Conservation (phyloP, 1,140 invertebrate species). For the Apocrypta bakeri region DNA sequence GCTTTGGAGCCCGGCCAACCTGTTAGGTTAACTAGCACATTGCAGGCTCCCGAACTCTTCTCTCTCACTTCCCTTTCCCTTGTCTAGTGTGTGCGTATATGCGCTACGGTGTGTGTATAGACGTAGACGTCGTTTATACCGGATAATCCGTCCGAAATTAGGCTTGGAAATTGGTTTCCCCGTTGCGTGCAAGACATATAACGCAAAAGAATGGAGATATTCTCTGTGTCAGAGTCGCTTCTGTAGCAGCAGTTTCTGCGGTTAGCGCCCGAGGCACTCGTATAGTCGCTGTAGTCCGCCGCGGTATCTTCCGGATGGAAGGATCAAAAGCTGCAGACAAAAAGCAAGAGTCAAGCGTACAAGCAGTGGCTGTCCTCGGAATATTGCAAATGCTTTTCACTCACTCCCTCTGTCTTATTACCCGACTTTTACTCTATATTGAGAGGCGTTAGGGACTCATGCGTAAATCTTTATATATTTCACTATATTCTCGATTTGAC, state of each 20-base stretch:
- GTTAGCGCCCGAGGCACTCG: background rate
- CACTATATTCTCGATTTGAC: background rate
- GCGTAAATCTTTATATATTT: background rate
- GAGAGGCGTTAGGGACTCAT: background rate
- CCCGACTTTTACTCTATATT: background rate
- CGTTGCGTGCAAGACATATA: background rate
- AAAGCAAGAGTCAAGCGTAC: background rate
- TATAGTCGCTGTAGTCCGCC: background rate
- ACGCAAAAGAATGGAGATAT: conserved; percentile 4
- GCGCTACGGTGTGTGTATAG: too few species aligned
- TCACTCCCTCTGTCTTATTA: background rate
- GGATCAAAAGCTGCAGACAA: background rate
- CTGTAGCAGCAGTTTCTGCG: background rate
- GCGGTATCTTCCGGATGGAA: background rate
- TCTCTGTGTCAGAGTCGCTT: background rate
- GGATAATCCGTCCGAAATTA: conserved; percentile 67
- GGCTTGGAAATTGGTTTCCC: conserved; percentile 60
- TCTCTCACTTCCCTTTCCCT: background rate
- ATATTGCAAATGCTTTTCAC: background rate
- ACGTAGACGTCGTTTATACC: conserved; percentile 48
- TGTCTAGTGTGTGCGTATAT: background rate
- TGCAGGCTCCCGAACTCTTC: conserved; percentile 5
- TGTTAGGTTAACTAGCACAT: conserved; percentile 67
- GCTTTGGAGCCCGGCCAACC: conserved; percentile 62
- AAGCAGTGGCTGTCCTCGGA: background rate